These are phyloP conservation scores for Rousettus leschenaultii DNA, from an alignment of 2,113 vertebrate genomes.

Conservation along the genomic window DNA sequence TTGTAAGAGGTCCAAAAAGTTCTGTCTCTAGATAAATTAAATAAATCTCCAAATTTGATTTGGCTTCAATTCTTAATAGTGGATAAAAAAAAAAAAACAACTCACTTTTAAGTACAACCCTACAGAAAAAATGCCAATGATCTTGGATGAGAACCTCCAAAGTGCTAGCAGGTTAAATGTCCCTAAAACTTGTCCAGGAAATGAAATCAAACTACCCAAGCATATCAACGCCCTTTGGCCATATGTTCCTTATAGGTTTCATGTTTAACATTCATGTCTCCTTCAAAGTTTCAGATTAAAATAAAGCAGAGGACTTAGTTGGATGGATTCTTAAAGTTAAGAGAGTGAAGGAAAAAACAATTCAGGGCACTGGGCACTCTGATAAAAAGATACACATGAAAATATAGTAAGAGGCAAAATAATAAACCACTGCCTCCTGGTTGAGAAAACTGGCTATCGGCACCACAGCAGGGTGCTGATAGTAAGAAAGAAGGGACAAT, in stretches of 20 bases:
- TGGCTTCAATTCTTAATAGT: constrained; percentile 4
- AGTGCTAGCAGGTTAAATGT: not conserved
- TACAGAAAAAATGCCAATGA: not conserved
- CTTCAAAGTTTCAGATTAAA: not conserved
- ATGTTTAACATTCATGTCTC: not conserved
- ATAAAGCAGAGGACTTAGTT: not conserved
- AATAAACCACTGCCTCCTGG: not conserved
- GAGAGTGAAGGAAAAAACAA: not conserved
- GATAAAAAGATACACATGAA: not conserved
- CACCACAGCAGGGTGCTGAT: too few species aligned
- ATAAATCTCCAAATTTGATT: not conserved
- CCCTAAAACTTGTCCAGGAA: not conserved
- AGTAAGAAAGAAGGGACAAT: too few species aligned
- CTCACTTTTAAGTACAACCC: not conserved
- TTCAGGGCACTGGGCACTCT: not conserved
- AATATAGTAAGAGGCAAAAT: not conserved
- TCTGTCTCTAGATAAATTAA: constrained; percentile 17
- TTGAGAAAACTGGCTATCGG: not conserved
- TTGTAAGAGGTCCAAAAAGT: not conserved
- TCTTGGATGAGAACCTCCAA: not conserved
- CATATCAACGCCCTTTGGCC: not conserved
- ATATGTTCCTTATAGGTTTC: not conserved
- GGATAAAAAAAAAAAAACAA: too few species aligned
- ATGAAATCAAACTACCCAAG: not conserved
- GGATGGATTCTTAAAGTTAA: not conserved